Conservation (phyloP, 2,888 invertebrate species). For the Noctua janthina region DNA sequence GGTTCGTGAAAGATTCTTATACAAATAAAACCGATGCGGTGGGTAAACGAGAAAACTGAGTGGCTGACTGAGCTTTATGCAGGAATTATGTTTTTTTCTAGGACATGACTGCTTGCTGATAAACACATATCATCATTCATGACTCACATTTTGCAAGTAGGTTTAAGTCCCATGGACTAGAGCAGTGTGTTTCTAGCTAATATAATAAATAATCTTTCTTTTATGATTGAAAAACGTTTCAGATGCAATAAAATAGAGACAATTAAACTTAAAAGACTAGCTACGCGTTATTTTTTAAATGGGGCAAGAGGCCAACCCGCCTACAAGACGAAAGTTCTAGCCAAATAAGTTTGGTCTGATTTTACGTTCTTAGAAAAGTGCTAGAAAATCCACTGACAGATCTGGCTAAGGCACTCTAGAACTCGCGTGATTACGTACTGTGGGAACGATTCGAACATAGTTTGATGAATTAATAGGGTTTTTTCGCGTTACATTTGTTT, state of each 20-base stretch:
- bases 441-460: neutral
- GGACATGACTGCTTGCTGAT: neutral
- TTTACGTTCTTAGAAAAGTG: neutral
- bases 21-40: neutral
- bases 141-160: neutral
- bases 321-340: constrained; percentile 50
- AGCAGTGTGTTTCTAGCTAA: neutral
- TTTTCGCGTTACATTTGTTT: neutral
- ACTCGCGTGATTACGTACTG: neutral
- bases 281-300: constrained; percentile 37
- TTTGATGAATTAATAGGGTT: no score
- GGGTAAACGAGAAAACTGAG: neutral
- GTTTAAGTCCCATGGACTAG: neutral
- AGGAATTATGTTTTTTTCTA: neutral
- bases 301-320: constrained; percentile 54
- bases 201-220: neutral
- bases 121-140: neutral
- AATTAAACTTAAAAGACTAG: constrained; percentile 29
- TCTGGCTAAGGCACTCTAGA: neutral
- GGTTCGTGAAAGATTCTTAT: neutral
- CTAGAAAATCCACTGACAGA: neutral
- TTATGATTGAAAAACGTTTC: constrained; percentile 17
- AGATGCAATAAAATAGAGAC: constrained; percentile 43
- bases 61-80: neutral
- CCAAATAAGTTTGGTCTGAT: constrained; percentile 30